Base-by-base conservation (phyloP, 2,113 vertebrate genomes). In the Amia ocellicauda region DNA sequence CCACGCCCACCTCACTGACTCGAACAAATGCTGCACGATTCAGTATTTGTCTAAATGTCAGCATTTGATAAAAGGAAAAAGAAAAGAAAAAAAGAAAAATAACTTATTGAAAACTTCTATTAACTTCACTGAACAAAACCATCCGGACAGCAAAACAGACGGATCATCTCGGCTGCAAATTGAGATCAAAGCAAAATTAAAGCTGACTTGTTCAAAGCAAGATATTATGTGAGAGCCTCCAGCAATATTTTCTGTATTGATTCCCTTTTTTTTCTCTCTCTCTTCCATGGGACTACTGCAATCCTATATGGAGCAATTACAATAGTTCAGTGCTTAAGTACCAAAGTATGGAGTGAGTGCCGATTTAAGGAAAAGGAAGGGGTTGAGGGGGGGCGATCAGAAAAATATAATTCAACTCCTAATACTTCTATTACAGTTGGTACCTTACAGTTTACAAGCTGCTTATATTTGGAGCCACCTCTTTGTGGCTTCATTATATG, bases 181-280 rank as follows among this genome's bases (percentile, higher is more conserved):
- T 86, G 86, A 88, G 87, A 90, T 87, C 84, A 90, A 90, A 89
- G 87, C 68, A 36, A 88, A 90, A 89, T 89, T 88, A 87, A 86
- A 90, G 85, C 88, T 86, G 88, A 88, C 85, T 84, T 80, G 78
- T 88, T 89, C 85, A 87, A 89, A 89, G 84, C 80, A 61, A 83
- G 85, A 88, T 86, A 86, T 85, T 87, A 85, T 86, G 81, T 78
- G 78, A 81, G 78, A 83, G 87, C 85, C 85, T 75, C 75, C 78
- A 88, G 86, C 85, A 50, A 85, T 83, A 80, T 84, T 83, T 86
- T 83, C 78, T 80, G 83, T 82, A 87, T 88, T 88, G 86, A 89
- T 87, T 89, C 83, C 83, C 80, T 82, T 77, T 83, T 78, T 77
- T 71, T 73, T 78, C 64, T 73, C 73, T 45, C 68, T 76, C 76